A percentile compares a stretch with the other conserved stretches of the same genome.
phyloP scores from a whole-genome alignment of 2,797 vertebrate species.

The Falco peregrinus region DNA sequence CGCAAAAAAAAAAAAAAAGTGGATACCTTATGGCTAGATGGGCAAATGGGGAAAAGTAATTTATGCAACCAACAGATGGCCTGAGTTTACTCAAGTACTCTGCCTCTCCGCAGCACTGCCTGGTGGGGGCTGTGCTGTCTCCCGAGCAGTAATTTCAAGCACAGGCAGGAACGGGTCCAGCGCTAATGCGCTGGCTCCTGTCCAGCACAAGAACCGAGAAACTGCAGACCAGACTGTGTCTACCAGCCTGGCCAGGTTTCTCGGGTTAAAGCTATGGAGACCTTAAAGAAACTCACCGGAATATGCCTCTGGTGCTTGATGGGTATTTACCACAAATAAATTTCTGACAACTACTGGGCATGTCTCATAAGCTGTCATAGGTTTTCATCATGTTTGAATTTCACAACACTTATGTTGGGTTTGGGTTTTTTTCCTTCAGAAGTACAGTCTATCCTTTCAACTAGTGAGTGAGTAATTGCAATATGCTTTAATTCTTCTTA shows the following conservation, averaged over 20 bases:
- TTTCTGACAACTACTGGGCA: background rate
- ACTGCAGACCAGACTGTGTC: background rate
- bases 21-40: background rate
- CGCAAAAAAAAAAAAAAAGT: accelerated
- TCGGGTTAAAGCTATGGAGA: background rate
- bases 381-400: background rate
- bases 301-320: background rate
- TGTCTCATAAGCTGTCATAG: background rate
- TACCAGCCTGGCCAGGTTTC: background rate
- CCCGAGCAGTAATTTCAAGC: conserved; percentile 44
- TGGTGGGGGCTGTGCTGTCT: conserved; percentile 50
- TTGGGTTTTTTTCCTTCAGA: background rate
- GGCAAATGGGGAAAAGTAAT: conserved; percentile 53
- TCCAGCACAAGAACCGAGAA: background rate
- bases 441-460: background rate
- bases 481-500: background rate
- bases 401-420: background rate
- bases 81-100: conserved; percentile 66
- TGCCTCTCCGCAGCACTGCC: conserved; percentile 28
- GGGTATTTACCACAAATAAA: background rate
- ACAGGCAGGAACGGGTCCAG: conserved; percentile 19
- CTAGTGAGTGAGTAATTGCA: background rate
- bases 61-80: conserved; percentile 71
- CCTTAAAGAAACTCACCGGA: background rate
- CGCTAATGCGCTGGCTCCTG: conserved; percentile 7